Evolutionary conservation across 2,113 vertebrate species (phyloP), one percentile per base, ranked within the genome.

Genomic region (Semnornis frantzii): DNA sequence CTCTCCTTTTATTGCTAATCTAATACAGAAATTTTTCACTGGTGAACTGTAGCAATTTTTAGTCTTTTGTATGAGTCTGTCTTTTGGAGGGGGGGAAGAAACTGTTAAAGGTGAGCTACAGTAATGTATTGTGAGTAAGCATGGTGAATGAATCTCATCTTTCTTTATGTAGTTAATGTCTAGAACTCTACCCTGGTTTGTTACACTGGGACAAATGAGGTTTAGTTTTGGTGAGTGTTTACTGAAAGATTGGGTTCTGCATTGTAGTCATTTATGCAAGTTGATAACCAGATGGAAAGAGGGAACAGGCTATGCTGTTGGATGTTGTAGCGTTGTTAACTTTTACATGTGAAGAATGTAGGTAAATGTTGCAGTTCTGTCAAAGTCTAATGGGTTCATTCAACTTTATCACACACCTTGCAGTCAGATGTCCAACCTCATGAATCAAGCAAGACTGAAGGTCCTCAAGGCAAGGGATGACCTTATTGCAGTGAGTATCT

Each of bases 351-450:
- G 60, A 82, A 66, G 44, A 5, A 1, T 44, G 3, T 18, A 89
- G 69, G 46, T 64, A 72, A 46, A 24, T 69, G 55, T 78, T 79
- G 21, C 69, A 68, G 70, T 44, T 88, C 27, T 69, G 55, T 73
- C 54, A 62, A 31, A 92, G 21, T 63, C 33, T 84, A 70, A 17
- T 89, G 24, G 52, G 37, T 66, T 97, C 72, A 93, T 66, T 75
- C 44, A 74, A 9, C 50, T 94, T 95, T 96, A 30, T 83, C 31
- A 10, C 93, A 24, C 76, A 81, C 42, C 85, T 92, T 94, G 87
- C 97, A 99, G 99, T 96, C 98, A 99, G 90, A 99, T 99, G 99
- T 99, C 99, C 54, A 99, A 99, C 97, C 97, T 99, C 97, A 99
- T 99, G 99, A 99, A 99, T 97, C 99, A 99, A 97, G 99, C 99